phyloP scores from a whole-genome alignment of 2,888 invertebrate species.

The Orchestes rusci region DNA sequence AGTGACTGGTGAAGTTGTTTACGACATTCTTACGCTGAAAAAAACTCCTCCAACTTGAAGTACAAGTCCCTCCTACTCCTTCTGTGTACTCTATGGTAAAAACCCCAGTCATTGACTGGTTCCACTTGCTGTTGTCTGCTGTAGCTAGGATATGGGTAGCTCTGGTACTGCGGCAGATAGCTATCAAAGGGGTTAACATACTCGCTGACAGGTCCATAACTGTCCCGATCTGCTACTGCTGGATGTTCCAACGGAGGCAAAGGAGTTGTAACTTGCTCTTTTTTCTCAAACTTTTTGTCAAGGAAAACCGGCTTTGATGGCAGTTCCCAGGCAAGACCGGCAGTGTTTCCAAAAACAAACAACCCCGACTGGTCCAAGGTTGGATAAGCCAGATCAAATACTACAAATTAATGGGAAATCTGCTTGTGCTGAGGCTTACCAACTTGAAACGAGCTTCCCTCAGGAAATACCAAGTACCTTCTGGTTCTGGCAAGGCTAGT shows the following conservation, averaged over 20 bases:
- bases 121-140: too few relatives aligned
- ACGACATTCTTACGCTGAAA: constrained; percentile 50
- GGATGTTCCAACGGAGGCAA: constrained; percentile 12
- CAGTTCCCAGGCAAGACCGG: constrained; percentile 69
- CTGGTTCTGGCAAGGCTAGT: constrained; percentile 29
- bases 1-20: too few relatives aligned
- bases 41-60: constrained; percentile 54
- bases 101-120: constrained; percentile 6
- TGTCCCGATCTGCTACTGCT: too few relatives aligned
- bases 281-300: constrained; percentile 21
- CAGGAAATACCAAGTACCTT: constrained; percentile 32
- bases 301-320: constrained; percentile 42
- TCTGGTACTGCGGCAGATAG: too few relatives aligned
- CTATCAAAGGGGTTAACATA: too few relatives aligned
- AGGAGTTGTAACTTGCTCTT: constrained; percentile 18
- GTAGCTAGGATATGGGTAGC: too few relatives aligned
- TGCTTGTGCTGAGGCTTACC: constrained; percentile 33
- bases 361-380: constrained; percentile 49
- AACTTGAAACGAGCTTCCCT: constrained; percentile 41
- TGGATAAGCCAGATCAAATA: constrained; percentile 57
- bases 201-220: too few relatives aligned
- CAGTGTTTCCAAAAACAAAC: constrained; percentile 63
- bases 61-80: constrained; percentile 55
- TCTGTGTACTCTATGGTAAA: constrained; percentile 47
- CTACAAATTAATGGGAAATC: constrained; percentile 37